These are phyloP conservation scores for Leptopilina boulardi DNA, from an alignment of 1,140 invertebrate genomes.

Conservation along the genomic window DNA sequence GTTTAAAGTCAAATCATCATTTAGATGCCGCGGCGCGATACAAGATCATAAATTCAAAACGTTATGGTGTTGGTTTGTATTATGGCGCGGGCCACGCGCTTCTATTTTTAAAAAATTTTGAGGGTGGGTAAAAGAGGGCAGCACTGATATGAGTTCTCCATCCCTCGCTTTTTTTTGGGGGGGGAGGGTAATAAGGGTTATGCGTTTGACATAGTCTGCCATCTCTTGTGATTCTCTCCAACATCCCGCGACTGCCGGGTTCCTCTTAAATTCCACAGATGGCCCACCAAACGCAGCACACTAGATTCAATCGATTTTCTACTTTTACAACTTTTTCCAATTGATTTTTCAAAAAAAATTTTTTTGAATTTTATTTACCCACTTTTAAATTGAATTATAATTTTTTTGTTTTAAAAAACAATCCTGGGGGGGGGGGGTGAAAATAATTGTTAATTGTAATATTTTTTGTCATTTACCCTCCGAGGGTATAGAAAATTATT, in stretches of 20 bases:
- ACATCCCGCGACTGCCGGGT: slow-evolving; percentile 53
- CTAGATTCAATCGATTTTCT: slow-evolving; percentile 40
- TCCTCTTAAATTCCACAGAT: slow-evolving; percentile 62
- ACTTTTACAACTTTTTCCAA: slow-evolving; percentile 30
- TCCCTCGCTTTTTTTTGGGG: slow-evolving; percentile 12
- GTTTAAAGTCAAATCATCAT: slow-evolving; percentile 73
- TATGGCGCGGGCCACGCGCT: slow-evolving; percentile 62
- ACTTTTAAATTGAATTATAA: too few relatives aligned
- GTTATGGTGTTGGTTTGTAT: slow-evolving; percentile 61
- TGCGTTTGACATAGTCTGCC: slow-evolving; percentile 57
- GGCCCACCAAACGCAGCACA: slow-evolving; percentile 49
- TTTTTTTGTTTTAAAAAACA: neutral
- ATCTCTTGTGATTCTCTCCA: slow-evolving; percentile 58
- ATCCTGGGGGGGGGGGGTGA: too few relatives aligned
- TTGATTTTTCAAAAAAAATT: slow-evolving; percentile 35
- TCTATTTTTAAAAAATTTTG: neutral
- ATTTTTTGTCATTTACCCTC: neutral
- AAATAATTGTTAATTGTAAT: too few relatives aligned
- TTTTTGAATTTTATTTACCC: neutral
- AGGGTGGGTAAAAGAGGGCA: slow-evolving; percentile 60
- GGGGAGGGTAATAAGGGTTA: slow-evolving; percentile 44
- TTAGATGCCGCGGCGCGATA: slow-evolving; percentile 73
- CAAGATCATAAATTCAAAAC: slow-evolving; percentile 67
- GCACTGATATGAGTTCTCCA: slow-evolving; percentile 55
- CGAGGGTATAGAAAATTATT: neutral